phyloP scores from a whole-genome alignment of 2,888 invertebrate species.

The Oithona nana region DNA sequence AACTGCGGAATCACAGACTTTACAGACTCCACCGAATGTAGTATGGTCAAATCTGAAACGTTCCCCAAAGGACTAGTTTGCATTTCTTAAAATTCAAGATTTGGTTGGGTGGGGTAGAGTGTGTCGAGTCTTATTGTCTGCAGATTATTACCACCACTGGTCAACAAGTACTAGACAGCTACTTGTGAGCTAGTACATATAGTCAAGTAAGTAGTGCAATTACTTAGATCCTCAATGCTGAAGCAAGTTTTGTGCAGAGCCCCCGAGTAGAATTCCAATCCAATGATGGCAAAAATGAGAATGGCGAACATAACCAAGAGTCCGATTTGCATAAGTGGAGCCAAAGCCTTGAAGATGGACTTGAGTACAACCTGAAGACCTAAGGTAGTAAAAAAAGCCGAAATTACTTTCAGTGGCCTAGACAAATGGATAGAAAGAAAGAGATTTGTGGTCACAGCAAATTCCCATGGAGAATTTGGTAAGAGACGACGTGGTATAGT shows the following conservation, averaged over 20 bases:
- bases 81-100: too few relatives aligned
- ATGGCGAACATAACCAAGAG: conserved; percentile 99
- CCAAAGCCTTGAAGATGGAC: conserved; percentile 99
- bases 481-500: too few relatives aligned
- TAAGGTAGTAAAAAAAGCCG: conserved; percentile 29
- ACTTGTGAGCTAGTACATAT: too few relatives aligned
- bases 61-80: too few relatives aligned
- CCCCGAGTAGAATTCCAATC: conserved; percentile 98
- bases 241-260: conserved; percentile 97
- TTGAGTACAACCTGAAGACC: conserved; percentile 99
- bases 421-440: neutral
- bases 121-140: neutral
- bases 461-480: too few relatives aligned
- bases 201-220: conserved; percentile 32
- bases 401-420: too few relatives aligned
- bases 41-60: too few relatives aligned
- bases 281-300: conserved; percentile 99
- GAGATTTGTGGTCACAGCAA: too few relatives aligned
- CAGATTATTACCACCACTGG: too few relatives aligned
- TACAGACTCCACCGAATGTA: too few relatives aligned
- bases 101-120: neutral
- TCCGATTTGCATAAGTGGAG: conserved; percentile 97
- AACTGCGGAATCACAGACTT: too few relatives aligned
- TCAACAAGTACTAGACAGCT: too few relatives aligned
- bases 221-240: conserved; percentile 80